Percentiles rank a stretch among this genome's conserved stretches.
phyloP scores from a whole-genome alignment of 2,888 invertebrate species.

The Standfussiana lucernea region DNA sequence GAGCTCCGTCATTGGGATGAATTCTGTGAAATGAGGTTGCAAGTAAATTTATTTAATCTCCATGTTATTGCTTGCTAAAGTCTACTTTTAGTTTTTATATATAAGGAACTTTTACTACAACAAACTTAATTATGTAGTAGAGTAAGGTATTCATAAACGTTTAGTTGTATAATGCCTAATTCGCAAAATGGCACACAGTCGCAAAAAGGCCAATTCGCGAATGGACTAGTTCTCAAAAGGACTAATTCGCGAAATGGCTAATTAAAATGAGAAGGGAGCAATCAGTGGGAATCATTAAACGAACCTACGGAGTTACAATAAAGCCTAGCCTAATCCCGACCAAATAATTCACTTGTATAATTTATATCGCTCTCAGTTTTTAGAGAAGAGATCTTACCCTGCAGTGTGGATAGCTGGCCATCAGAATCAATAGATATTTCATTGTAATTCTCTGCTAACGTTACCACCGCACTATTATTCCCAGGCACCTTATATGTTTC shows the following conservation, averaged over 20 bases:
- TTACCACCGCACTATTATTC: conserved; percentile 83
- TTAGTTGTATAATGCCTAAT: too few relatives aligned
- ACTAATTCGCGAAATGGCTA: too few relatives aligned
- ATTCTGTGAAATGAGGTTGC: conserved; percentile 81
- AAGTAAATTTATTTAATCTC: not conserved
- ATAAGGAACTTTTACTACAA: too few relatives aligned
- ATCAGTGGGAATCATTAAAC: not conserved
- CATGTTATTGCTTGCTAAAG: not conserved
- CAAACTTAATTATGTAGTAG: not conserved
- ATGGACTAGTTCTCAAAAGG: too few relatives aligned
- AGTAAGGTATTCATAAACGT: not conserved
- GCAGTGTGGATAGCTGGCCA: conserved; percentile 86
- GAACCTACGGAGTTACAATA: not conserved
- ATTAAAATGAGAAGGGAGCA: not conserved
- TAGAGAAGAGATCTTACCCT: conserved; percentile 77
- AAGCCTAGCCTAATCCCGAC: not conserved
- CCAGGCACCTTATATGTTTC: conserved; percentile 89
- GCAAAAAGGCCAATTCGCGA: too few relatives aligned
- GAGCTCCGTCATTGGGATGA: conserved; percentile 93
- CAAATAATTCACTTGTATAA: not conserved
- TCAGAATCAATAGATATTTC: conserved; percentile 88
- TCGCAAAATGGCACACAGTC: too few relatives aligned
- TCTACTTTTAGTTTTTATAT: too few relatives aligned
- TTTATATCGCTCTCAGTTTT: not conserved
- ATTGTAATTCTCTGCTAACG: conserved; percentile 87